Conservation (phyloP, 2,113 vertebrate genomes). For the Engraulis encrasicolus region DNA sequence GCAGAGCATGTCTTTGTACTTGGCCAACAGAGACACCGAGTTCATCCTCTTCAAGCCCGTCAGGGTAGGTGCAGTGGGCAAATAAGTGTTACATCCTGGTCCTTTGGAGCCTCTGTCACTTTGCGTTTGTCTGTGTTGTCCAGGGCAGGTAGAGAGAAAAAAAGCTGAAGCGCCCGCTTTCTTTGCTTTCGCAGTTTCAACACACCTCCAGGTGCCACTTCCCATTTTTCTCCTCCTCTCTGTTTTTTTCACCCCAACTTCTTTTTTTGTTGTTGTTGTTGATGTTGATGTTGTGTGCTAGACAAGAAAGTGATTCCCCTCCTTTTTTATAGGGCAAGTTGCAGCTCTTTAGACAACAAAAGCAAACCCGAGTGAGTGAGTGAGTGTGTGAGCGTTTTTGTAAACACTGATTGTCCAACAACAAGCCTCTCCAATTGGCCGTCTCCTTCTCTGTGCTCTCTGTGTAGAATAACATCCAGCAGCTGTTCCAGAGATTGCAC, state of each 20-base stretch:
- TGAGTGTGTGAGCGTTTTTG: neutral
- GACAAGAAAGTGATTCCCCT: neutral
- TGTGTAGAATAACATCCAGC: constrained; percentile 93
- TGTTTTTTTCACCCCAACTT: too few relatives aligned
- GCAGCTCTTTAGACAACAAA: neutral
- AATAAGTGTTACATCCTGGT: constrained; percentile 38
- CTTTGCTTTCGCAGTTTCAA: neutral
- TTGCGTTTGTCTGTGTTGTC: neutral
- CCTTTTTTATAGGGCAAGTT: neutral
- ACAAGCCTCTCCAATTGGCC: neutral
- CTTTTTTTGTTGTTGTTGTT: neutral
- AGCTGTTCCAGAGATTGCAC: constrained; percentile 93
- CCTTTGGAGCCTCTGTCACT: constrained; percentile 1
- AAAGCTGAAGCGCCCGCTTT: neutral
- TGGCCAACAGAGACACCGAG: constrained; percentile 96
- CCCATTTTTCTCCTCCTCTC: neutral
- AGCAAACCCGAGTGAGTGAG: neutral
- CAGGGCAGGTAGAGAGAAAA: too few relatives aligned
- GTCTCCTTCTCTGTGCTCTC: neutral
- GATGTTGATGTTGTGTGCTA: neutral
- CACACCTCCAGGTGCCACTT: neutral
- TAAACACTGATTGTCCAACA: neutral
- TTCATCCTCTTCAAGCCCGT: constrained; percentile 98
- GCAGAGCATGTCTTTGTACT: constrained; percentile 94
- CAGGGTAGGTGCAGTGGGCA: constrained; percentile 85